These are phyloP conservation scores for Propithecus coquereli DNA, from an alignment of 2,113 vertebrate genomes.

Conservation along the genomic window DNA sequence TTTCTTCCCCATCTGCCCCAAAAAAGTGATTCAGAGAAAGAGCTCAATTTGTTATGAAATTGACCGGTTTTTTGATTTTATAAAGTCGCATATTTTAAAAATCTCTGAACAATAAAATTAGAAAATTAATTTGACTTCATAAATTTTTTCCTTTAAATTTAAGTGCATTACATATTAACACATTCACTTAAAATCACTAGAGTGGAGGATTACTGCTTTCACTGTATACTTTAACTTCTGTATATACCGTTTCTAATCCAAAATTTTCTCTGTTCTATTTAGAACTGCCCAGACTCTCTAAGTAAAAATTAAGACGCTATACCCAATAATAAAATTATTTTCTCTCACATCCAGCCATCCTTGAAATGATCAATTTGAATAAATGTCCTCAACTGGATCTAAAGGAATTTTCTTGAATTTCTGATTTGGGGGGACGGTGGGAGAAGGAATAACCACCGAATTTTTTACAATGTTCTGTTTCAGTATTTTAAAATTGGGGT, in stretches of 20 bases:
- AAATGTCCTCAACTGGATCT: background rate
- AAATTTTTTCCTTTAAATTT: background rate
- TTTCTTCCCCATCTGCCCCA: background rate
- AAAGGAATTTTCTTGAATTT: background rate
- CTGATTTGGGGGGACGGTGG: background rate
- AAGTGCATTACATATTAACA: background rate
- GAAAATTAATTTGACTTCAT: background rate
- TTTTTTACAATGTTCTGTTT: background rate
- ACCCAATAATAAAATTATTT: background rate
- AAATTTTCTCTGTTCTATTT: background rate
- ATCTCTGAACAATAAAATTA: constrained; percentile 27
- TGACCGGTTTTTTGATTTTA: background rate
- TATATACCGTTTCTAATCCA: background rate
- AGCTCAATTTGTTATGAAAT: background rate
- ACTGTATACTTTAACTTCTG: background rate
- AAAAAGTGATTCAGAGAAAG: background rate
- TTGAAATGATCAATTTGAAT: background rate
- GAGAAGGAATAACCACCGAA: background rate
- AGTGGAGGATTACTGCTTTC: background rate
- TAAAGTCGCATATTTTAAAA: background rate
- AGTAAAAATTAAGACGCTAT: background rate
- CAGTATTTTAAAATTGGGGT: background rate
- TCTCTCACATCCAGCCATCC: background rate
- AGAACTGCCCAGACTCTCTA: background rate
- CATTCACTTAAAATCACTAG: background rate